Evolutionary conservation across 1,140 invertebrate species (phyloP).

Genomic region (Latrodectus geometricus): DNA sequence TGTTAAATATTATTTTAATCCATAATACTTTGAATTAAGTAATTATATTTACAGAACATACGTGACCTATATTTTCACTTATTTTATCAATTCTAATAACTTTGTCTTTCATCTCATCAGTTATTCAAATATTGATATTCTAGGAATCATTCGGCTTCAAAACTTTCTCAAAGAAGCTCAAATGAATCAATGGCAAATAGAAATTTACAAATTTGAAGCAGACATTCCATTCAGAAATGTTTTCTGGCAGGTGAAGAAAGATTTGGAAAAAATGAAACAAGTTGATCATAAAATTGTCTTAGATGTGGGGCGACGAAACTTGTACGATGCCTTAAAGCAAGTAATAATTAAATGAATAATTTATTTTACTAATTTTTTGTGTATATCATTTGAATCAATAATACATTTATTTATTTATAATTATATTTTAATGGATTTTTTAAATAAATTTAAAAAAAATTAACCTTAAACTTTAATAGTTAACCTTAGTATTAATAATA

Average conservation of each 20-base stretch:
- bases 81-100: no score
- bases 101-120: no score
- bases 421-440: no score
- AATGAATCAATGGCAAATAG: conserved; percentile 61
- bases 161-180: conserved; percentile 66
- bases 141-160: conserved; percentile 65
- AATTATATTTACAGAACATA: no score
- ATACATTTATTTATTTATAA: no score
- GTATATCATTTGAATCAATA: no score
- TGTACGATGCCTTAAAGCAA: conserved; percentile 63
- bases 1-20: no score
- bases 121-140: not conserved
- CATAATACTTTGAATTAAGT: no score
- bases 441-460: no score
- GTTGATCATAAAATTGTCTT: conserved; percentile 63
- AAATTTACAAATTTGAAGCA: conserved; percentile 64
- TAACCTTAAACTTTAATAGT: no score
- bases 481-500: no score
- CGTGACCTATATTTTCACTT: no score
- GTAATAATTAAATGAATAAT: conserved; percentile 56
- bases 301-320: conserved; percentile 64
- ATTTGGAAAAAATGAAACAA: conserved; percentile 28
- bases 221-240: conserved; percentile 63
- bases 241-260: conserved; percentile 65
- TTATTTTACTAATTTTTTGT: not conserved